These are phyloP conservation scores for Streptopelia turtur DNA, from an alignment of 2,797 vertebrate genomes.

Conservation along the genomic window DNA sequence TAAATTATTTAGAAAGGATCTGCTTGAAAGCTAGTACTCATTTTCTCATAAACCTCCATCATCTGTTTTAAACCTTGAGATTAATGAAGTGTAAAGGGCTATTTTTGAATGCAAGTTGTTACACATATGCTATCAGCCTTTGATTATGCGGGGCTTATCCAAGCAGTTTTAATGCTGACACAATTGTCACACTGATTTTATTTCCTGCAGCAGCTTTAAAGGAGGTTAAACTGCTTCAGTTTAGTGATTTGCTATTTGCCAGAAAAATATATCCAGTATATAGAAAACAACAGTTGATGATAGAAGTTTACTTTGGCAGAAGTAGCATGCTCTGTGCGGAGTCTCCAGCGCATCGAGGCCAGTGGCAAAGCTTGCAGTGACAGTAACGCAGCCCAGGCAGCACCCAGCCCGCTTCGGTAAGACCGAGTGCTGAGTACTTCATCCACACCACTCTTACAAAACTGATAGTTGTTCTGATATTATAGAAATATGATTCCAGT, in stretches of 20 bases:
- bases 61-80: conserved; percentile 2
- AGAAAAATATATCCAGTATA: neutral
- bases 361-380: neutral
- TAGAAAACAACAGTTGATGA: neutral
- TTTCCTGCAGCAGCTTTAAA: neutral
- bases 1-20: conserved; percentile 19
- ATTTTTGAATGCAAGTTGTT: conserved; percentile 15
- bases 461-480: neutral
- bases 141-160: neutral
- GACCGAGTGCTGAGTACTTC: neutral
- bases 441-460: neutral
- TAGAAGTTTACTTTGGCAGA: neutral
- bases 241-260: neutral
- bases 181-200: neutral
- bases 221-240: neutral
- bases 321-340: accelerated
- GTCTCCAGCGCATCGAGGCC: accelerated
- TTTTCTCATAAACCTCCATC: conserved; percentile 11
- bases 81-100: conserved; percentile 16
- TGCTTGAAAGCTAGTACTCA: neutral
- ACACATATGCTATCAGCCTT: neutral
- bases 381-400: neutral
- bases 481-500: neutral
- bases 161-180: conserved; percentile 17
- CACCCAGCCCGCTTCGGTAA: neutral